A percentile compares a stretch with the other conserved stretches of the same genome.
Conservation (phyloP, 1,140 invertebrate species). For the Euglossa dilemma region DNA sequence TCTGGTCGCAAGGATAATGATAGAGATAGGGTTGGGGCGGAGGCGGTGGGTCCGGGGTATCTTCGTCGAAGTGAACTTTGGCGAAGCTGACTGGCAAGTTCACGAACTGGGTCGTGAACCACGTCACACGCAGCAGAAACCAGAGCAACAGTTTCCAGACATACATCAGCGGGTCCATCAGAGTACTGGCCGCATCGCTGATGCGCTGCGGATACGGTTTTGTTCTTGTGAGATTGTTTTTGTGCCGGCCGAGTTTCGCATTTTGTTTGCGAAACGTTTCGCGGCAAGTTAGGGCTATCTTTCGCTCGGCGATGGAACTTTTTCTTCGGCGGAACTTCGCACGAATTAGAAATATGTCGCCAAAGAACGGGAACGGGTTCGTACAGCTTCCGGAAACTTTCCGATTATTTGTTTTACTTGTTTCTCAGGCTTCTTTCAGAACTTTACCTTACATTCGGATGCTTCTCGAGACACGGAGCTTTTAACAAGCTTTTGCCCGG, state of each 20-base stretch:
- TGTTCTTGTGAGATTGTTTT: background rate
- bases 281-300: background rate
- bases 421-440: background rate
- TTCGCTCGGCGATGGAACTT: background rate
- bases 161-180: conserved; percentile 73
- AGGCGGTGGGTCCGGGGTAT: conserved; percentile 75
- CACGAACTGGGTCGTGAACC: conserved; percentile 72
- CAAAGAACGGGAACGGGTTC: background rate
- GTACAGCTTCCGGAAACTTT: background rate
- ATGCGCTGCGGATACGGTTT: conserved; percentile 61
- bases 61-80: conserved; percentile 74
- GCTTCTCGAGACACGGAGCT: background rate
- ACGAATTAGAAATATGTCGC: background rate
- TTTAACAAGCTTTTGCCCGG: background rate
- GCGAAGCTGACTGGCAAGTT: conserved; percentile 71
- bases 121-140: conserved; percentile 70
- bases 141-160: conserved; percentile 71
- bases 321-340: background rate
- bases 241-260: background rate
- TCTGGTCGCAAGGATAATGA: conserved; percentile 85
- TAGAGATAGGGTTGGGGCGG: conserved; percentile 74
- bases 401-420: conserved; percentile 18
- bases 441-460: background rate
- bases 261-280: conserved; percentile 15
- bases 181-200: conserved; percentile 64